Evolutionary conservation across 2,888 invertebrate species (phyloP), one percentile per base, ranked within the genome.

Genomic region (Cheilosia scutellata): DNA sequence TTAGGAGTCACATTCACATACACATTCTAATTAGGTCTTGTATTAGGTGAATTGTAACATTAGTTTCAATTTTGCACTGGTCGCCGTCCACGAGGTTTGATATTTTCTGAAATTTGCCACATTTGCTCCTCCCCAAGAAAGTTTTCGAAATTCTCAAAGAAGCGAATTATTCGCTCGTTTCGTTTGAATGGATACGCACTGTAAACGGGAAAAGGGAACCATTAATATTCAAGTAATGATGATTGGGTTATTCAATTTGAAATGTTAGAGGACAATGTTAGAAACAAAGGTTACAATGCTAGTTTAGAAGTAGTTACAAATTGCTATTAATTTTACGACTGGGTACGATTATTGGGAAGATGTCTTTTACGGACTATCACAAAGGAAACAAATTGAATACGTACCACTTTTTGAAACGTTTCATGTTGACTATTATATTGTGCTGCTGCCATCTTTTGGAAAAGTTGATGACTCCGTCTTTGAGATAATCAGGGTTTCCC

Each of bases 381-480:
- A 37, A 4, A 37, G 37, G 37, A 11, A 37, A 37, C 3, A 0
- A 9, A 37, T 37, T 37, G 1, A 4, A 94, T 94, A 93, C 58
- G 60, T 93, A 98, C 99, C 98, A 97, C 94, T 97, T 97, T 91
- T 98, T 98, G 93, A 99, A 99, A 91, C 98, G 95, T 92, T 98
- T 97, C 97, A 99, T 98, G 91, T 98, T 98, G 92, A 99, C 98
- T 91, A 99, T 96, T 88, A 99, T 98, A 91, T 98, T 97, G 92
- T 97, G 99, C 93, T 99, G 99, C 92, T 99, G 99, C 98, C 99
- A 99, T 89, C 99, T 94, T 93, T 99, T 99, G 11, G 98, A 97
- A 93, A 99, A 99, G 92, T 98, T 98, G 70, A 98, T 96, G 87
- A 95, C 95, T 77, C 97, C 97, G 89, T 98, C 97, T 9, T 95